Conservation (phyloP, 1,140 invertebrate genomes). For the Dendroctonus ponderosae region DNA sequence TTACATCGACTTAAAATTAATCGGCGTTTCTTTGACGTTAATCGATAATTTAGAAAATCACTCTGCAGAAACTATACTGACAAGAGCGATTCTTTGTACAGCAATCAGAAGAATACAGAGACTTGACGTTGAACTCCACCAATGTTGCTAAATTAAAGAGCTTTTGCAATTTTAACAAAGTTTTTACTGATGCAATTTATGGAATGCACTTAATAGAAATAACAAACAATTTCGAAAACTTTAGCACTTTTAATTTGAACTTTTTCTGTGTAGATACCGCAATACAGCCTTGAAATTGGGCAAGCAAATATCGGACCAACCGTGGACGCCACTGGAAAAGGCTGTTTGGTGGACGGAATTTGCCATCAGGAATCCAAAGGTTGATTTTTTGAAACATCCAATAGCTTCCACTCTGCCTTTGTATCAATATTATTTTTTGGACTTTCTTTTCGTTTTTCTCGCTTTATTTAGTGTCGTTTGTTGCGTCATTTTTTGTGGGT, state of each 20-base stretch:
- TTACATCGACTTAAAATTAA: too few relatives aligned
- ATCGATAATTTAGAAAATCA: too few relatives aligned
- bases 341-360: conserved; percentile 57
- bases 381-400: conserved; percentile 47
- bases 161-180: neutral
- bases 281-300: neutral
- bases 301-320: conserved; percentile 44
- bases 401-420: conserved; percentile 41
- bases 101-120: too few relatives aligned
- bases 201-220: too few relatives aligned
- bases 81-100: too few relatives aligned
- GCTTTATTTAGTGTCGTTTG: neutral
- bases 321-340: conserved; percentile 45
- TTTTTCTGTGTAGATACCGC: neutral
- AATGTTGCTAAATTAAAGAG: too few relatives aligned
- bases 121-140: too few relatives aligned
- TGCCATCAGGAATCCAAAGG: conserved; percentile 53
- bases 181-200: too few relatives aligned
- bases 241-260: too few relatives aligned
- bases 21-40: too few relatives aligned
- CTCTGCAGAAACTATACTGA: too few relatives aligned
- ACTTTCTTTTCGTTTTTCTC: conserved; percentile 12
- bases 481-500: neutral
- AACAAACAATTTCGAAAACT: too few relatives aligned
- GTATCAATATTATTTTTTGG: conserved; percentile 46